A percentile compares a stretch with the other conserved stretches of the same genome.
Conservation (phyloP, 2,113 vertebrate species). For the Indicator indicator region DNA sequence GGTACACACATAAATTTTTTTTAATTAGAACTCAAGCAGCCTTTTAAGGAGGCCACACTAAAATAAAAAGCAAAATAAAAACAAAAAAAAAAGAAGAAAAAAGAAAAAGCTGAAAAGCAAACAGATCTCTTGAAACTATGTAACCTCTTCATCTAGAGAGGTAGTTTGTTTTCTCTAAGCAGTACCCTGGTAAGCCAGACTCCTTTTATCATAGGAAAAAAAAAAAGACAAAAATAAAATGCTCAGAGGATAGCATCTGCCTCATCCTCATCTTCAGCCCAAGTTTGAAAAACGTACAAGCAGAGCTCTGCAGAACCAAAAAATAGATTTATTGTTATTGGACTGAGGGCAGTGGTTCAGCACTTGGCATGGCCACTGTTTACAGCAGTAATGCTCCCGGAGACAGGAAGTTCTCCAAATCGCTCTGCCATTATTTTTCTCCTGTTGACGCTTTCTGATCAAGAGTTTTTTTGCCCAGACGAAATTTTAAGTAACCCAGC, state of each 20-base stretch:
- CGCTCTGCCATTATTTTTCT: slow-evolving; percentile 69
- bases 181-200: not conserved
- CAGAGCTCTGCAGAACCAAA: slow-evolving; percentile 38
- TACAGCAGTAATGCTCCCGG: slow-evolving; percentile 71
- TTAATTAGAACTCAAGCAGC: not conserved
- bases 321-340: slow-evolving; percentile 77
- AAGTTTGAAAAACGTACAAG: slow-evolving; percentile 35
- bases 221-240: not conserved
- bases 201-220: not conserved
- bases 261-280: slow-evolving; percentile 12
- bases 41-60: not conserved
- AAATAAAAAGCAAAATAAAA: not conserved
- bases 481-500: not conserved
- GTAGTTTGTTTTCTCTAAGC: not conserved
- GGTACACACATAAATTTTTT: not conserved
- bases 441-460: slow-evolving; percentile 46
- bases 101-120: not conserved
- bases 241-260: not conserved
- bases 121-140: not conserved
- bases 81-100: not conserved
- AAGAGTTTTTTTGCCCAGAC: not conserved
- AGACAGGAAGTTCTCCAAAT: slow-evolving; percentile 77
- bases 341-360: slow-evolving; percentile 59
- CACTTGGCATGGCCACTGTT: slow-evolving; percentile 72
- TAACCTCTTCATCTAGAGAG: not conserved